Conservation (phyloP, 2,113 vertebrate species). For the Colossoma macropomum region DNA sequence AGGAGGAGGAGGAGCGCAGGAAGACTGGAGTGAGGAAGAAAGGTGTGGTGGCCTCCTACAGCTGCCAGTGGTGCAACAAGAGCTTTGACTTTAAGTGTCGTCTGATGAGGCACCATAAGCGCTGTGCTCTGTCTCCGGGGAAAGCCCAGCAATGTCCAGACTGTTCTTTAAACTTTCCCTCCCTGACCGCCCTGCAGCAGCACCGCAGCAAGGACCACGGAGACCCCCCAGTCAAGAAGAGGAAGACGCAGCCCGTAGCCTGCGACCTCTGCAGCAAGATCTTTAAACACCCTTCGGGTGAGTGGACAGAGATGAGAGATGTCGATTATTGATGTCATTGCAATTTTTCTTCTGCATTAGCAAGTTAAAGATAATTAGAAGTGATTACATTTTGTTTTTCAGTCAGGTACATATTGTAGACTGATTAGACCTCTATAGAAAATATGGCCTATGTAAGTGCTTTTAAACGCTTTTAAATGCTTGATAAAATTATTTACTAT, state of each 20-base stretch:
- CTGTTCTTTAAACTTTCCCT: constrained; percentile 66
- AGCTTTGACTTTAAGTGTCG: constrained; percentile 85
- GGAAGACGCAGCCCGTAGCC: constrained; percentile 69
- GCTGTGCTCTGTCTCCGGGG: constrained; percentile 77
- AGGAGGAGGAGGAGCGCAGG: constrained; percentile 27
- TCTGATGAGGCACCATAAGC: constrained; percentile 81
- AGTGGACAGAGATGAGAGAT: background rate
- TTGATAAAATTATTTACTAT: too few relatives aligned
- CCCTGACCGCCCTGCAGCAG: constrained; percentile 76
- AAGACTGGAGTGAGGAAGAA: constrained; percentile 47
- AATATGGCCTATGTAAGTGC: too few relatives aligned
- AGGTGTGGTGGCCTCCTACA: constrained; percentile 69
- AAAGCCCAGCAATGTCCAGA: constrained; percentile 74
- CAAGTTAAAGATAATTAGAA: background rate
- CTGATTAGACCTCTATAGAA: too few relatives aligned
- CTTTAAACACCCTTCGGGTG: constrained; percentile 89
- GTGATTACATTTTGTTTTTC: too few relatives aligned
- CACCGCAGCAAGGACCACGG: constrained; percentile 75
- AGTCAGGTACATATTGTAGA: too few relatives aligned
- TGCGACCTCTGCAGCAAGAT: constrained; percentile 85
- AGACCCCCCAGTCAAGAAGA: constrained; percentile 69
- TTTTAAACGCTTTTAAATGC: too few relatives aligned
- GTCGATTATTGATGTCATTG: background rate
- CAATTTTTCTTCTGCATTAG: background rate
- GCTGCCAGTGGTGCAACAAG: constrained; percentile 84